Base-by-base conservation (phyloP, 2,113 vertebrate genomes). In the Phodopus roborovskii region DNA sequence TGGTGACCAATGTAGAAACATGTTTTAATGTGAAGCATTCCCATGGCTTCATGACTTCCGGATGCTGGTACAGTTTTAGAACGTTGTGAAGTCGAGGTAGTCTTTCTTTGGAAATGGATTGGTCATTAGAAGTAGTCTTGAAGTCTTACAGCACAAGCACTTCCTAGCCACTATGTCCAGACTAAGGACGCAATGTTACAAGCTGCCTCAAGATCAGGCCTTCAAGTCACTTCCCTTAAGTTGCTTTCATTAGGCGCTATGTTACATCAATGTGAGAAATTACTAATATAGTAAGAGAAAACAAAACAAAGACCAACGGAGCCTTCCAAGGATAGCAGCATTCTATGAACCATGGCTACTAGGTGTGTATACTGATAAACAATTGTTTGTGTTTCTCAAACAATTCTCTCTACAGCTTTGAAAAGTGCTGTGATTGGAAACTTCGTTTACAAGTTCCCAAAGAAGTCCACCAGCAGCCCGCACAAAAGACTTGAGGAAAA, bases 361-460 rank as follows among this genome's bases (percentile, higher is more conserved):
- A 22, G 81, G 64, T 60, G 50, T 26, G 11, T 88, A 39, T 74
- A 20, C 74, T 81, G 62, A 90, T 71, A 77, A 92, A 91, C 15
- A 71, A n/a, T 42, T 79, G 82, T 42, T 82, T 36, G 33, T 56
- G 39, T 70, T 60, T 33, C 39, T 36, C 70, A 91, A 75, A 93
- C 62, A 93, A 64, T 73, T 82, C 60, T 94, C 17, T 88, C 60
- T 48, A 39, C 28, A 91, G 74, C 88, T 90, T 95, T 82, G 62
- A 74, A 95, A 83, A 93, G 71, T 45, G 16, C 56, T 84, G 6
- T 75, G n/a, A 88, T 93, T 62, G 87, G 68, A 96, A 96, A 94
- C 58, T 71, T 70, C 53, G 45, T 92, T 95, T 97, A 93, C 50
- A 91, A 95, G 64, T 91, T 92, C 82, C 82, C 68, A 15, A 85